phyloP scores from a whole-genome alignment of 2,888 invertebrate species.

The Escarpia spicata region DNA sequence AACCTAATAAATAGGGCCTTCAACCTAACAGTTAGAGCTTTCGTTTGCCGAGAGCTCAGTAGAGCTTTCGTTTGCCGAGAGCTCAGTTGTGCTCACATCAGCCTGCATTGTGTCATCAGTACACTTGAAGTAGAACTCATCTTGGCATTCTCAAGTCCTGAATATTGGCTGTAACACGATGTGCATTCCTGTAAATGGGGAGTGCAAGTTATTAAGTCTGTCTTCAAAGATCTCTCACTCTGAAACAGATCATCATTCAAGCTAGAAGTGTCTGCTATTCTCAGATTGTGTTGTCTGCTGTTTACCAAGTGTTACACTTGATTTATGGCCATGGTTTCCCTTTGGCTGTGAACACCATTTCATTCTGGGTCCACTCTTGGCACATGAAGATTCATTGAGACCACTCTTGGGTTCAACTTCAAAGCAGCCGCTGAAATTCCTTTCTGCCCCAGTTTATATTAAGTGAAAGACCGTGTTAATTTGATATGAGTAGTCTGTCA shows the following conservation, averaged over 20 bases:
- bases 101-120: background rate
- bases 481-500: background rate
- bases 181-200: conserved; percentile 1
- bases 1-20: background rate
- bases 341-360: background rate
- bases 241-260: background rate
- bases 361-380: background rate
- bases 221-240: background rate
- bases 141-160: conserved; percentile 12
- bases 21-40: too few species aligned
- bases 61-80: background rate
- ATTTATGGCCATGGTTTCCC: background rate
- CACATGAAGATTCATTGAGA: background rate
- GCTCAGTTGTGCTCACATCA: background rate
- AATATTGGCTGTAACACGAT: background rate
- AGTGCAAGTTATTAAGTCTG: background rate
- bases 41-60: background rate
- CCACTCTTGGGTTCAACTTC: background rate
- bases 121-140: background rate
- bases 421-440: background rate
- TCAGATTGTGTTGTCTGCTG: background rate
- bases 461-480: background rate
- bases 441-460: background rate
- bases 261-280: background rate
- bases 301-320: background rate